phyloP scores from a whole-genome alignment of 2,888 invertebrate species.

The Ryuthela nishihirai region DNA sequence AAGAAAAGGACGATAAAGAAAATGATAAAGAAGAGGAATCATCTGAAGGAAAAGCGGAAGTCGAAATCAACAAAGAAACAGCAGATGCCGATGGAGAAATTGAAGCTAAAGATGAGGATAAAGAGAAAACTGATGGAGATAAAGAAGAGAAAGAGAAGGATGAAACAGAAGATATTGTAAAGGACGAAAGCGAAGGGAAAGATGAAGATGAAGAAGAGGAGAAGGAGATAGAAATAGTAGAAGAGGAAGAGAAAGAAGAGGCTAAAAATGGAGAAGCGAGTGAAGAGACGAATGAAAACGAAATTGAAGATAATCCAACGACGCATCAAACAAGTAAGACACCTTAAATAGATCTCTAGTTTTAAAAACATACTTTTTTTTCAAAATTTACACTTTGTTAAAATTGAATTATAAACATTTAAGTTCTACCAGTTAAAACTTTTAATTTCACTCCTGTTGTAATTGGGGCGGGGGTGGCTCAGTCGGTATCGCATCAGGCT shows the following conservation, averaged over 20 bases:
- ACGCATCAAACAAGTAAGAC: slow-evolving; percentile 31
- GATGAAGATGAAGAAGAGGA: not conserved
- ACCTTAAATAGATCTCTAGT: too few species aligned
- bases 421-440: too few species aligned
- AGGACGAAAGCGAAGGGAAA: not conserved
- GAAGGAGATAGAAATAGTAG: not conserved
- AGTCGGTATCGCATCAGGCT: too few species aligned
- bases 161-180: not conserved
- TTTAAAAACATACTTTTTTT: too few species aligned
- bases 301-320: not conserved
- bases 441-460: too few species aligned
- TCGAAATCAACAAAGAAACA: not conserved
- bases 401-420: too few species aligned
- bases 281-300: not conserved
- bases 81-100: not conserved
- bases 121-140: not conserved
- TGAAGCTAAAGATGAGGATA: not conserved
- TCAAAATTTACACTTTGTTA: not conserved
- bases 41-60: not conserved
- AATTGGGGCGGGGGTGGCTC: too few species aligned
- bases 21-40: not conserved
- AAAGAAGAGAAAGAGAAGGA: not conserved
- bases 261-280: not conserved
- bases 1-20: not conserved
- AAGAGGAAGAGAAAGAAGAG: not conserved